These are phyloP conservation scores for Pantherophis alleghaniensis DNA, from an alignment of 2,797 vertebrate genomes.

Conservation along the genomic window DNA sequence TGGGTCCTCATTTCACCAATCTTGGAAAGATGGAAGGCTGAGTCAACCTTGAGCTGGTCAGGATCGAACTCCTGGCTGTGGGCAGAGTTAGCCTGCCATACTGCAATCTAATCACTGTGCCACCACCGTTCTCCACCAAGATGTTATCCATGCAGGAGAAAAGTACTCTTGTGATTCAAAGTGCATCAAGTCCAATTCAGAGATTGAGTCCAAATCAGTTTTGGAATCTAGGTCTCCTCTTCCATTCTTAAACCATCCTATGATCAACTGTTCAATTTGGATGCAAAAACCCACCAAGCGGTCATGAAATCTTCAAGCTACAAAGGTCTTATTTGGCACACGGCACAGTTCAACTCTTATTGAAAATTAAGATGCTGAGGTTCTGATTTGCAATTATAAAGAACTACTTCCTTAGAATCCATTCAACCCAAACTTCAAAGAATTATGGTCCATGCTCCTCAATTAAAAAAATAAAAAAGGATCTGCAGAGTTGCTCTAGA, in stretches of 20 bases:
- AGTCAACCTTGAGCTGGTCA: no score
- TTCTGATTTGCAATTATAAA: not conserved
- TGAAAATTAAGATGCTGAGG: not conserved
- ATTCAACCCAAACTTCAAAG: not conserved
- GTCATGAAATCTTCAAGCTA: not conserved
- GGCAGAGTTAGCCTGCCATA: not conserved
- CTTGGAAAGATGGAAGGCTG: no score
- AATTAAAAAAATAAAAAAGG: not conserved
- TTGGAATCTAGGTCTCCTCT: not conserved
- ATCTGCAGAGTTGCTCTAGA: no score
- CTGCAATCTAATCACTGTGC: not conserved
- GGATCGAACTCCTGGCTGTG: not conserved
- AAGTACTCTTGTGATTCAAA: not conserved
- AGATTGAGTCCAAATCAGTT: no score
- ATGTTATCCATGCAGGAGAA: not conserved
- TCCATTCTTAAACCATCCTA: not conserved
- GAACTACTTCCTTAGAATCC: not conserved
- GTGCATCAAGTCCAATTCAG: not conserved
- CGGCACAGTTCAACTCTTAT: not conserved
- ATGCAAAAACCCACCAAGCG: not conserved
- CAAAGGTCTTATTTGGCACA: not conserved
- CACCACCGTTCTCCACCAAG: not conserved
- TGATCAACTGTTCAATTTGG: not conserved
- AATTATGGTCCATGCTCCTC: not conserved
- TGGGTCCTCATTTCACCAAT: not conserved